Conservation (phyloP, 1,140 invertebrate species). For the Bombus turneri region DNA sequence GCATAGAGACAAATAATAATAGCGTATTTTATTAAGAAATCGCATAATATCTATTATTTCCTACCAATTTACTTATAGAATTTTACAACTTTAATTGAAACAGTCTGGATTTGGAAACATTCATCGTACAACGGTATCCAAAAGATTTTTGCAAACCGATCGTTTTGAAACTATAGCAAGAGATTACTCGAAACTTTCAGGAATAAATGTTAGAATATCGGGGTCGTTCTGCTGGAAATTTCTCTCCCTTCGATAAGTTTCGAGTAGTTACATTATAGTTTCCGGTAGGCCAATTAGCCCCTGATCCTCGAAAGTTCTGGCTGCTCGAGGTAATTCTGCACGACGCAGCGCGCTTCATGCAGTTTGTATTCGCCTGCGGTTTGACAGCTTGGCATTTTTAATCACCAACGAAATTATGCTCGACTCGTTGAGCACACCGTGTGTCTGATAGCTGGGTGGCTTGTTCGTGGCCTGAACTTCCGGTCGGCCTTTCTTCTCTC, state of each 20-base stretch:
- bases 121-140: too few species aligned
- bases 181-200: background rate
- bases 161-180: background rate
- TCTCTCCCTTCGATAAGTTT: slow-evolving; percentile 33
- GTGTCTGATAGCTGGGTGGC: background rate
- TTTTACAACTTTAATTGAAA: background rate
- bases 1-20: background rate
- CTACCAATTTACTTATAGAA: background rate
- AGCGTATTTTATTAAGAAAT: background rate
- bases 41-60: background rate
- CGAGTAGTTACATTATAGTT: slow-evolving; percentile 22
- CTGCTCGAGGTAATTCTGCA: slow-evolving; percentile 1
- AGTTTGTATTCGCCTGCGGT: background rate
- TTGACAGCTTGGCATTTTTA: slow-evolving; percentile 42
- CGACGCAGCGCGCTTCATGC: background rate
- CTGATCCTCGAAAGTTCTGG: slow-evolving; percentile 24
- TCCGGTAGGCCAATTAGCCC: slow-evolving; percentile 18
- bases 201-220: background rate
- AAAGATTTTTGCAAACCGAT: background rate
- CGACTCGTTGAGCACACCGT: slow-evolving; percentile 7
- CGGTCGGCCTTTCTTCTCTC: background rate
- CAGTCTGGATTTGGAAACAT: background rate
- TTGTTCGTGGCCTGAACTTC: background rate
- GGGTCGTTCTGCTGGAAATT: background rate
- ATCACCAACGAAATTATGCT: slow-evolving; percentile 22